Percentiles rank a stretch among this genome's conserved stretches.
Evolutionary conservation across 92 coral and sea anemone genomes (phyloP).

Genomic region (Muricea muricata): DNA sequence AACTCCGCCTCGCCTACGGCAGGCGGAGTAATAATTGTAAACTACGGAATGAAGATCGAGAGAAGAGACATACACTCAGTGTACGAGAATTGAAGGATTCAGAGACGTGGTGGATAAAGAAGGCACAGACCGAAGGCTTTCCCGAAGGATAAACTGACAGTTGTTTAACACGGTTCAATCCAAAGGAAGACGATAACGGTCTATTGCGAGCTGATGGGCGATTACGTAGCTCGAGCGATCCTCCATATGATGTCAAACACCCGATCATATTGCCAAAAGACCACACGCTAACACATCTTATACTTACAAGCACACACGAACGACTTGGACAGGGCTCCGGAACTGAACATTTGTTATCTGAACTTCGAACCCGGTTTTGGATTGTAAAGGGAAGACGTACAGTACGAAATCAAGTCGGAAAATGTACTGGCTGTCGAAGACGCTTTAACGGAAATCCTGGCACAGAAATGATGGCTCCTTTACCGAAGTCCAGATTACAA

Average conservation of each 20-base stretch:
- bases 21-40: too few relatives aligned
- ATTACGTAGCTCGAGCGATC: slow-evolving; percentile 39
- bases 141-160: slow-evolving; percentile 30
- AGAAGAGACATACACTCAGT: not conserved
- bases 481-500: slow-evolving; percentile 45
- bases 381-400: slow-evolving; percentile 50
- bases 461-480: slow-evolving; percentile 59
- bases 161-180: slow-evolving; percentile 20
- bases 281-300: slow-evolving; percentile 48
- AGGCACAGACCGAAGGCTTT: slow-evolving; percentile 32
- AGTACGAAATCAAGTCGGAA: slow-evolving; percentile 32
- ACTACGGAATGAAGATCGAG: not conserved
- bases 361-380: slow-evolving; percentile 49
- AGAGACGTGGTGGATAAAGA: slow-evolving; percentile 34
- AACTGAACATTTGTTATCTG: slow-evolving; percentile 51
- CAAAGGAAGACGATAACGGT: slow-evolving; percentile 21
- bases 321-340: slow-evolving; percentile 63
- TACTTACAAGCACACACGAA: slow-evolving; percentile 32
- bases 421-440: slow-evolving; percentile 46
- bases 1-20: too few relatives aligned
- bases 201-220: too few relatives aligned
- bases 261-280: slow-evolving; percentile 49
- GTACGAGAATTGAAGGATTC: slow-evolving; percentile 22
- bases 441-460: slow-evolving; percentile 35
- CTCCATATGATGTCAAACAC: too few relatives aligned